Evolutionary conservation across 2,888 invertebrate species (phyloP).

Genomic region (Homarus gammarus): DNA sequence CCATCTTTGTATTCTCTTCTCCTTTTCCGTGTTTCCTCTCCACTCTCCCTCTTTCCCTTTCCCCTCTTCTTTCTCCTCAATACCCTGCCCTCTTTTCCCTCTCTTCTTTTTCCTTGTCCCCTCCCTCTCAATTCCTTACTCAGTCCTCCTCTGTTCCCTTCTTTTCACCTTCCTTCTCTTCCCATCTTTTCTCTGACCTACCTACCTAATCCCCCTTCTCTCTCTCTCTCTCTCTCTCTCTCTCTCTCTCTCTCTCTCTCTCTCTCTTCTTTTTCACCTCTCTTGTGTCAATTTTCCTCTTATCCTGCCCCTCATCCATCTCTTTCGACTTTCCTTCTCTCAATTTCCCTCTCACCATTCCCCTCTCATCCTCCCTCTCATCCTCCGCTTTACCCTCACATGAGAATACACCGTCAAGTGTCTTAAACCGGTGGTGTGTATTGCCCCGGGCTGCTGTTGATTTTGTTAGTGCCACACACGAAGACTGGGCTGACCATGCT

Average conservation of each 20-base stretch:
- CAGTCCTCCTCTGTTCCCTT: constrained; percentile 5
- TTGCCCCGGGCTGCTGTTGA: too few relatives aligned
- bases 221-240: neutral
- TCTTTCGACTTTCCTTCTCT: neutral
- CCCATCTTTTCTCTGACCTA: neutral
- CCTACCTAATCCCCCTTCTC: neutral
- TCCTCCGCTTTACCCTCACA: too few relatives aligned
- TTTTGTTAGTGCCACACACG: too few relatives aligned
- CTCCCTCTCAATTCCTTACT: neutral
- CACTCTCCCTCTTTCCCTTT: too few relatives aligned
- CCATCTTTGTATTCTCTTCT: neutral
- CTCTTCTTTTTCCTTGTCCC: neutral
- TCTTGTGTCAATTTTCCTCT: constrained; percentile 6
- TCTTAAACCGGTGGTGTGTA: too few relatives aligned
- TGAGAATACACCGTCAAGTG: too few relatives aligned
- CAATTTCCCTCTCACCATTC: too few relatives aligned
- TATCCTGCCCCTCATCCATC: neutral
- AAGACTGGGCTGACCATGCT: too few relatives aligned
- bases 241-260: neutral
- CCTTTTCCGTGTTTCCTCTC: too few relatives aligned
- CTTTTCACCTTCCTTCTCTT: neutral
- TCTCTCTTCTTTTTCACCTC: neutral
- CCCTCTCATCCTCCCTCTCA: neutral
- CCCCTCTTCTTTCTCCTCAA: neutral
- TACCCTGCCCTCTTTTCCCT: neutral